Conservation (phyloP, 2,888 invertebrate species). For the Macrosoma leucophasiata region DNA sequence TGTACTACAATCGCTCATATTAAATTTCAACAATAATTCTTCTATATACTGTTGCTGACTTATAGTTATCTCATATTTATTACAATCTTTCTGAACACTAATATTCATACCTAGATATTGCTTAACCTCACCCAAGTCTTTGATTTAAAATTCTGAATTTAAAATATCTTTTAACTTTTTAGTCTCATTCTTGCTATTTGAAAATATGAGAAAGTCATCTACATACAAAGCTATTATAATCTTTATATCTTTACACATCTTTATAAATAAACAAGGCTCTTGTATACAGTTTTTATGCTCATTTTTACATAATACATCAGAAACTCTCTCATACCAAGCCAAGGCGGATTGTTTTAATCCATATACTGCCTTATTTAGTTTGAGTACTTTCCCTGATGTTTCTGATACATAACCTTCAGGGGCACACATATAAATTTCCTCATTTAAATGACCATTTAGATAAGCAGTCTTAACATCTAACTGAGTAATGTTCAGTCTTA, state of each 20-base stretch:
- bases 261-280: constrained; percentile 19
- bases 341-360: constrained; percentile 2
- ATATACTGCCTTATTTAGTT: constrained; percentile 10
- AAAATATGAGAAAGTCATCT: constrained; percentile 22
- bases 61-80: too few species aligned
- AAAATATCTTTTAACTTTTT: constrained; percentile 5
- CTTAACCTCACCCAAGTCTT: constrained; percentile 9
- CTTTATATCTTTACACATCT: constrained; percentile 13
- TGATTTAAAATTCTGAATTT: constrained; percentile 5
- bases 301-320: constrained; percentile 13
- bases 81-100: too few species aligned
- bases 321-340: constrained; percentile 8
- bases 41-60: too few species aligned
- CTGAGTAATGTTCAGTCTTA: constrained; percentile 15
- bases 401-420: constrained; percentile 4
- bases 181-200: constrained; percentile 5
- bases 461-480: constrained; percentile 20
- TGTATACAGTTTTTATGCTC: constrained; percentile 17
- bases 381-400: too few species aligned
- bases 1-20: too few species aligned
- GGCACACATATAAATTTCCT: constrained; percentile 14
- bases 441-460: constrained; percentile 17
- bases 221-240: constrained; percentile 19
- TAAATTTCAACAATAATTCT: too few species aligned
- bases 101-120: constrained; percentile 14